Percentiles rank a stretch among this genome's conserved stretches.
These are phyloP conservation scores for Oophaga pumilio DNA, from an alignment of 2,113 vertebrate species.

Conservation along the genomic window DNA sequence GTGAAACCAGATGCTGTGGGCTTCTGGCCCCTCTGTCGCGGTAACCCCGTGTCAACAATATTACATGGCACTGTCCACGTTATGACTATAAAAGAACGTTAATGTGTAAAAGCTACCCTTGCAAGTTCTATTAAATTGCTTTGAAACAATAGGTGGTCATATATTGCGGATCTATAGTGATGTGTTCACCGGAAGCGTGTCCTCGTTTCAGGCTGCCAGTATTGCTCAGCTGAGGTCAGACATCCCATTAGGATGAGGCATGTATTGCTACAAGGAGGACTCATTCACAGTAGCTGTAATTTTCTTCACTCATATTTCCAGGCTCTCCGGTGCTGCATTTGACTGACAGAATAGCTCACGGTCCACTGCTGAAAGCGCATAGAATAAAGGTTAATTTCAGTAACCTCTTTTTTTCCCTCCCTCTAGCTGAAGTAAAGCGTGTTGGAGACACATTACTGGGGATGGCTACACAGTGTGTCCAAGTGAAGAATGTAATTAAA, in stretches of 20 bases:
- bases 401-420: slow-evolving; percentile 45
- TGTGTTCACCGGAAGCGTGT: no score
- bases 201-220: background rate
- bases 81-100: no score
- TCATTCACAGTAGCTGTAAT: background rate
- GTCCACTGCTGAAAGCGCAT: background rate
- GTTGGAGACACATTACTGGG: slow-evolving; percentile 95
- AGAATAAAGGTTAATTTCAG: background rate
- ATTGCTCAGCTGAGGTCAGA: no score
- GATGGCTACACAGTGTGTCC: slow-evolving; percentile 98
- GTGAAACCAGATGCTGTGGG: no score
- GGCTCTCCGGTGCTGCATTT: background rate
- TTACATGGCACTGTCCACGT: no score
- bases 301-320: background rate
- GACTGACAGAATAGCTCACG: background rate
- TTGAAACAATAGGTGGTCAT: no score
- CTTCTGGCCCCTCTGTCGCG: no score
- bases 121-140: no score
- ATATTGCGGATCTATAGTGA: no score
- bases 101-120: no score
- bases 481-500: slow-evolving; percentile 99
- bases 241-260: no score
- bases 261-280: background rate
- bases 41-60: no score
- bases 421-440: slow-evolving; percentile 92